These are phyloP conservation scores for Montipora capricornis DNA, from an alignment of 64 coral and sea anemone species.

Conservation along the genomic window DNA sequence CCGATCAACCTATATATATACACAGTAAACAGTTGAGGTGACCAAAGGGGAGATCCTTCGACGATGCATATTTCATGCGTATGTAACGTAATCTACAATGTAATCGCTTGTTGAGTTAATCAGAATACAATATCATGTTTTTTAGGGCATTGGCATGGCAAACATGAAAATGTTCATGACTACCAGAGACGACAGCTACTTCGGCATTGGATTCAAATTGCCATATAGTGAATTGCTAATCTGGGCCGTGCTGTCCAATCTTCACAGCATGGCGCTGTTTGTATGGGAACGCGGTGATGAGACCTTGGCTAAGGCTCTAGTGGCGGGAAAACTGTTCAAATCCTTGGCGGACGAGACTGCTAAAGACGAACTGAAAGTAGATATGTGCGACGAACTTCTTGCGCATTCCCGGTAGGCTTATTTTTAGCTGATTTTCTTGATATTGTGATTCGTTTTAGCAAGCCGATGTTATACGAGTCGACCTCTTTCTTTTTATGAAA, in stretches of 20 bases:
- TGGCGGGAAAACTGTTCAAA: constrained; percentile 44
- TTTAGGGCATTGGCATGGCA: constrained; percentile 8
- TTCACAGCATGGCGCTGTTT: constrained; percentile 41
- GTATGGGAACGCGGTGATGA: constrained; percentile 56
- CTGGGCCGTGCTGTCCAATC: constrained; percentile 55
- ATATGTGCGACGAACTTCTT: constrained; percentile 1
- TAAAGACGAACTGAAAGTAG: constrained; percentile 19
- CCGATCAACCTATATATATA: no score
- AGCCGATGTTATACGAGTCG: no score
- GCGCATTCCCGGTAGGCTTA: background rate
- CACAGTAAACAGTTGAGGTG: no score
- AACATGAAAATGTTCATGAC: constrained; percentile 44
- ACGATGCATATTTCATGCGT: no score
- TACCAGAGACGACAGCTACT: background rate
- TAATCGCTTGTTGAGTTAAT: no score
- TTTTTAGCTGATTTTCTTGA: no score
- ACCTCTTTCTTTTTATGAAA: no score
- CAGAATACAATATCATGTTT: background rate
- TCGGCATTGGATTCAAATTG: constrained; percentile 32
- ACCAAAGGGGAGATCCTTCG: no score
- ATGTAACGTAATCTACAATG: no score
- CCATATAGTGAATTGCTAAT: constrained; percentile 48
- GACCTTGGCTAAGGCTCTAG: constrained; percentile 42
- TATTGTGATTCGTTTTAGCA: no score
- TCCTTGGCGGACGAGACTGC: constrained; percentile 34